Conservation (phyloP, 64 coral and sea anemone species). For the Montipora cactus region DNA sequence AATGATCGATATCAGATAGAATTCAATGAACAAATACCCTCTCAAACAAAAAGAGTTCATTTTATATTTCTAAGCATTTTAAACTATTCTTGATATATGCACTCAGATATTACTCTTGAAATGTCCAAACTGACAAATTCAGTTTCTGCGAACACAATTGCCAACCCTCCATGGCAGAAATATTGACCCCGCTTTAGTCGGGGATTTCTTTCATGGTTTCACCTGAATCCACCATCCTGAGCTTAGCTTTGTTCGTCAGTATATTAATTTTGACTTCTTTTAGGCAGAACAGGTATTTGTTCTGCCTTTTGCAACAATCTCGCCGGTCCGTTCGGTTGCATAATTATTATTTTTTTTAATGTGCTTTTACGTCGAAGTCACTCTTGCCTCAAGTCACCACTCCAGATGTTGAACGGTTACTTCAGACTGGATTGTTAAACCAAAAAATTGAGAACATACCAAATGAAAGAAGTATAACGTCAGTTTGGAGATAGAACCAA, state of each 20-base stretch:
- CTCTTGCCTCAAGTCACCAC: too few species aligned
- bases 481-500: not conserved
- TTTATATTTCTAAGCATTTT: not conserved
- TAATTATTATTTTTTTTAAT: too few species aligned
- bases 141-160: too few species aligned
- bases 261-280: too few species aligned
- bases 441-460: not conserved
- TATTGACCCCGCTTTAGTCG: too few species aligned
- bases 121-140: not conserved
- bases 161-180: not conserved
- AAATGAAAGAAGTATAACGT: slow-evolving; percentile 15
- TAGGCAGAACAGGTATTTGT: too few species aligned
- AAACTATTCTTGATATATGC: not conserved
- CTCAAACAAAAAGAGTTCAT: not conserved
- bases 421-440: slow-evolving; percentile 1
- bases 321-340: too few species aligned
- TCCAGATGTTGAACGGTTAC: not conserved
- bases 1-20: not conserved
- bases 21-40: not conserved
- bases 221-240: too few species aligned
- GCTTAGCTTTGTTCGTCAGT: too few species aligned
- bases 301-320: too few species aligned
- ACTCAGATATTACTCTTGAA: not conserved
- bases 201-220: too few species aligned
- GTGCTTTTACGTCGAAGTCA: too few species aligned